Percentiles rank a stretch among this genome's conserved stretches.
Conservation (phyloP, 2,888 invertebrate genomes). For the Caprella mutica region DNA sequence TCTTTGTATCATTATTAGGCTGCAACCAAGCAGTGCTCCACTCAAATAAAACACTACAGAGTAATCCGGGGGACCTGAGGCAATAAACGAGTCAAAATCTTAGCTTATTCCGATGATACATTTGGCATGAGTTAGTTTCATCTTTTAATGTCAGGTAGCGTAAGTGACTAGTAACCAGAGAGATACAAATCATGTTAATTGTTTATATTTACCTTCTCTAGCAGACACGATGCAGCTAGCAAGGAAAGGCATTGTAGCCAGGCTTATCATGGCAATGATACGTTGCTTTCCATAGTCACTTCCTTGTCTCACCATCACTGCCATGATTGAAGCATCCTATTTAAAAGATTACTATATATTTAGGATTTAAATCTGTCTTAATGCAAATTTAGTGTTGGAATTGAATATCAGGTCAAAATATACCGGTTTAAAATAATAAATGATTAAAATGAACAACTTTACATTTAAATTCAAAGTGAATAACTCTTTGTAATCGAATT, state of each 20-base stretch:
- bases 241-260: slow-evolving; percentile 48
- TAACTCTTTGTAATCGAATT: too few species aligned
- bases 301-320: slow-evolving; percentile 70
- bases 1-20: too few species aligned
- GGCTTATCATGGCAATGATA: slow-evolving; percentile 56
- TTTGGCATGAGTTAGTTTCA: too few species aligned
- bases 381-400: background rate
- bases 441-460: too few species aligned
- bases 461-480: too few species aligned
- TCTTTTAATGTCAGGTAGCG: too few species aligned
- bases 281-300: slow-evolving; percentile 68
- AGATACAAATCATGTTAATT: too few species aligned
- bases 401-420: background rate
- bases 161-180: too few species aligned
- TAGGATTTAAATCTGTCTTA: background rate
- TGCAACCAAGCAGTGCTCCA: background rate
- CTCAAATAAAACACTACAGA: background rate
- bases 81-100: too few species aligned
- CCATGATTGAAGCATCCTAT: slow-evolving; percentile 63
- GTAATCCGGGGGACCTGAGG: background rate
- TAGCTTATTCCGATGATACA: too few species aligned
- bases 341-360: background rate
- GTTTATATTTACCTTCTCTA: too few species aligned
- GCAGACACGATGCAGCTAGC: slow-evolving; percentile 67
- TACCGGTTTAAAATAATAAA: too few species aligned